Conservation (phyloP, 2,888 invertebrate genomes). For the Notocelia uddmanniana region DNA sequence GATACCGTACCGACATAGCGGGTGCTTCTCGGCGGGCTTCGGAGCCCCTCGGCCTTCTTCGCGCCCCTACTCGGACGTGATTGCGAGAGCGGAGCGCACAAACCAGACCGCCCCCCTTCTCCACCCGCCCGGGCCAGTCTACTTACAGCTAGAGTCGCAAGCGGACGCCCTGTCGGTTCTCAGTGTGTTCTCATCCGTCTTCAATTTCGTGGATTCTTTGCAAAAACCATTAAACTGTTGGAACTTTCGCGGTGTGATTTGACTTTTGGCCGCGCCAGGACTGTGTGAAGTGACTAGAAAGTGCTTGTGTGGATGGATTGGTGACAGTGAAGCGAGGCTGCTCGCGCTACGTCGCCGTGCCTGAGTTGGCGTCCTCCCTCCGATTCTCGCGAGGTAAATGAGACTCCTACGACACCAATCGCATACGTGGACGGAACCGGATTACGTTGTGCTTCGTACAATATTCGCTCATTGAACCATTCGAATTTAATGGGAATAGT, state of each 20-base stretch:
- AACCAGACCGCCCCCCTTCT: slow-evolving; percentile 62
- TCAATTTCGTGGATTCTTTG: slow-evolving; percentile 74
- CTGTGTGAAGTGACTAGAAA: slow-evolving; percentile 61
- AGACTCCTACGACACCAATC: slow-evolving; percentile 72
- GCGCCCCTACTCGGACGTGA: slow-evolving; percentile 68
- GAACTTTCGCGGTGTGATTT: slow-evolving; percentile 59
- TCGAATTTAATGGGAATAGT: slow-evolving; percentile 56
- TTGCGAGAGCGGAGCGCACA: slow-evolving; percentile 64
- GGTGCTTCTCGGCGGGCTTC: slow-evolving; percentile 64
- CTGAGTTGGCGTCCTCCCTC: slow-evolving; percentile 79
- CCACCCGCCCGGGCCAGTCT: slow-evolving; percentile 72
- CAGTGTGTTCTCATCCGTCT: slow-evolving; percentile 67
- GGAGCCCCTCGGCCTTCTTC: slow-evolving; percentile 68
- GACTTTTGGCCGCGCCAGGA: slow-evolving; percentile 56
- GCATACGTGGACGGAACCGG: slow-evolving; percentile 79
- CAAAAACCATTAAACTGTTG: slow-evolving; percentile 63
- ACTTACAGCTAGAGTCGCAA: slow-evolving; percentile 63
- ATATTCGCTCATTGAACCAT: slow-evolving; percentile 63
- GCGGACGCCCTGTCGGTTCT: slow-evolving; percentile 58
- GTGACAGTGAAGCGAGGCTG: slow-evolving; percentile 76
- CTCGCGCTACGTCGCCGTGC: slow-evolving; percentile 74
- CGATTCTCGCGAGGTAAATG: slow-evolving; percentile 80
- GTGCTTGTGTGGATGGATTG: slow-evolving; percentile 67
- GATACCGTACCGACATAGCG: slow-evolving; percentile 60
- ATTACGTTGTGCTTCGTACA: slow-evolving; percentile 66